A percentile compares a stretch with the other conserved stretches of the same genome.
phyloP scores from a whole-genome alignment of 1,140 invertebrate species.

The Tetramorium parvispinum region DNA sequence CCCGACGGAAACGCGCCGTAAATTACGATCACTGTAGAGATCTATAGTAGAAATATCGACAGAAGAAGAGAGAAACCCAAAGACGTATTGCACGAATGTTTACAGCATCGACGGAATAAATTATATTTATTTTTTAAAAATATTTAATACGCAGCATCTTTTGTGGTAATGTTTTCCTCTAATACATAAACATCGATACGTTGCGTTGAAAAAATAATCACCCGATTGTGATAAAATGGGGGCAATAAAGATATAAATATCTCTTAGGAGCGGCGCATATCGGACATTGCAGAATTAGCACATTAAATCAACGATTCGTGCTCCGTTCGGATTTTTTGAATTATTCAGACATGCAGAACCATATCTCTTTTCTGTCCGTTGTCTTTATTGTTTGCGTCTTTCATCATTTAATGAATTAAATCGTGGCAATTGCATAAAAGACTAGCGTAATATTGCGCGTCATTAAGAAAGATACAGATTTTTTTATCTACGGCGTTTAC shows the following conservation, averaged over 20 bases:
- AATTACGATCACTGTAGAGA: conserved; percentile 12
- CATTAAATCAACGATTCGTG: conserved; percentile 30
- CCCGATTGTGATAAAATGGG: conserved; percentile 25
- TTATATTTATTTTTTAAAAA: background rate
- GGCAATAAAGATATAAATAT: conserved; percentile 48
- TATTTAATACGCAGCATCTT: background rate
- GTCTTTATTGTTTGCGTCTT: background rate
- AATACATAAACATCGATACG: background rate
- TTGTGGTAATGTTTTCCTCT: background rate
- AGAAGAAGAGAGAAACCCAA: background rate
- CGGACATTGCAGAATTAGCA: conserved; percentile 27
- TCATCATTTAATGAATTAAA: background rate
- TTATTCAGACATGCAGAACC: background rate
- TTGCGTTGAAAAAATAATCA: conserved; percentile 37
- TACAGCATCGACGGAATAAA: too few species aligned
- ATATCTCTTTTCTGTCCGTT: background rate
- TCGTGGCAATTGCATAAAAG: background rate
- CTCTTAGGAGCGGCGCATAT: background rate
- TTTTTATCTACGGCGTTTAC: background rate
- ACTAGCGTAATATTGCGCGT: background rate
- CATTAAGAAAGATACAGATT: background rate
- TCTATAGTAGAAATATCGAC: background rate
- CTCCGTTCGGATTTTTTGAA: conserved; percentile 5
- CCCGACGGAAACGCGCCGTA: conserved; percentile 18
- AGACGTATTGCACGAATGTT: background rate